Evolutionary conservation across 2,888 invertebrate species (phyloP).

Genomic region (Macropis europaea): DNA sequence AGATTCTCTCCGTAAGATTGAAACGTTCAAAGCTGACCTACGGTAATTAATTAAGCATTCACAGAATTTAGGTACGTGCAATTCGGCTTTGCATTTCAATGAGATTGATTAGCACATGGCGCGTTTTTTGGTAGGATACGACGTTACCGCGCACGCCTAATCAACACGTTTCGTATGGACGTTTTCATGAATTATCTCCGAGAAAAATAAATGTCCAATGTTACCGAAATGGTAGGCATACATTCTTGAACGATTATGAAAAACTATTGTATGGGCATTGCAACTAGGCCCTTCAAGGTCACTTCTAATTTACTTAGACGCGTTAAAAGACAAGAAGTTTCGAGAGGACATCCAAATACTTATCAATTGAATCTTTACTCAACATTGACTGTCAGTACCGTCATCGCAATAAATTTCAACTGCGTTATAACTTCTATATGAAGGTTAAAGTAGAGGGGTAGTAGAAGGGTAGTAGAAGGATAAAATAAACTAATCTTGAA

Average conservation of each 20-base stretch:
- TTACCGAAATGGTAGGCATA: neutral
- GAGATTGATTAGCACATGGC: neutral
- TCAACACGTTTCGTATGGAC: neutral
- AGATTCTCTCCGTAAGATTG: neutral
- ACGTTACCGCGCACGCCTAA: neutral
- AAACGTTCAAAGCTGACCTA: neutral
- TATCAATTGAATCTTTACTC: too few species aligned
- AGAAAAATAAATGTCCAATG: neutral
- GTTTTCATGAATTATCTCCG: neutral
- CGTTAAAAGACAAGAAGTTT: neutral
- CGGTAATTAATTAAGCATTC: conserved; percentile 24
- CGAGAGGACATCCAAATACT: too few species aligned
- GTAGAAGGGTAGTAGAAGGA: too few species aligned
- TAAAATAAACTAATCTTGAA: too few species aligned
- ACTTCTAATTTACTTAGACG: too few species aligned
- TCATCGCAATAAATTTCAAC: too few species aligned
- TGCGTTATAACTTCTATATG: too few species aligned
- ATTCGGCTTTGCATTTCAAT: conserved; percentile 9
- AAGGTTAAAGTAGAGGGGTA: too few species aligned
- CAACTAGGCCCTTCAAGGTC: too few species aligned
- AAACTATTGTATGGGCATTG: too few species aligned
- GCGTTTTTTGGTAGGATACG: neutral
- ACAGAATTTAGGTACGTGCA: conserved; percentile 7
- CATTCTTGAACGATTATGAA: neutral
- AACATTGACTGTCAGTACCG: too few species aligned